Evolutionary conservation across 2,797 vertebrate species (phyloP).

Genomic region (Acanthurus lineatus): DNA sequence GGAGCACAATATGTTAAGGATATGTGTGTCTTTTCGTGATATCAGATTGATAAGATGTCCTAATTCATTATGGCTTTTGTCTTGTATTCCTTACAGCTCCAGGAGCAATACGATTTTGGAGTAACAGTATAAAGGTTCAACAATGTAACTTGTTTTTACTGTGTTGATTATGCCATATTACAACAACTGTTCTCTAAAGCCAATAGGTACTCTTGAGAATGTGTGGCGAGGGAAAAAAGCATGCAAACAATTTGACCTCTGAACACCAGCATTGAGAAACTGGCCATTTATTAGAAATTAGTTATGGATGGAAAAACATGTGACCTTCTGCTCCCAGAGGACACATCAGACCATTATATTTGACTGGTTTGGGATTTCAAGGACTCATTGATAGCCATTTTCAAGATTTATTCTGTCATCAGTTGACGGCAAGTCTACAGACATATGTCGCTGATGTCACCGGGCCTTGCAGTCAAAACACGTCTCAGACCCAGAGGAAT

Average conservation of each 20-base stretch:
- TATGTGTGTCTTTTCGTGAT: no score
- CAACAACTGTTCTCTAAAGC: constrained; percentile 5
- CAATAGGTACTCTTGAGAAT: constrained; percentile 25
- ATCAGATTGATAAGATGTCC: not conserved
- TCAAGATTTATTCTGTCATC: constrained; percentile 82
- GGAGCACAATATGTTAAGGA: no score
- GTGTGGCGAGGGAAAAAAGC: constrained; percentile 48
- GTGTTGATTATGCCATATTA: not conserved
- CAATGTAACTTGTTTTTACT: not conserved
- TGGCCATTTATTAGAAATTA: constrained; percentile 82
- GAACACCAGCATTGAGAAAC: constrained; percentile 65
- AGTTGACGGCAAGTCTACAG: constrained; percentile 66
- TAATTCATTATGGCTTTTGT: not conserved
- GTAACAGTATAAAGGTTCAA: not conserved
- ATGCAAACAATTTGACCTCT: constrained; percentile 82
- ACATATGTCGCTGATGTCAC: constrained; percentile 68
- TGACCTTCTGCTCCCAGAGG: constrained; percentile 76
- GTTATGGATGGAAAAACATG: constrained; percentile 77
- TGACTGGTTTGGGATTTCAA: constrained; percentile 79
- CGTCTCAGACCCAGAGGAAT: constrained; percentile 46
- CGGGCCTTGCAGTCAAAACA: constrained; percentile 68
- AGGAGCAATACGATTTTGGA: not conserved
- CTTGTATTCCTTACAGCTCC: not conserved
- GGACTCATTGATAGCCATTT: constrained; percentile 70
- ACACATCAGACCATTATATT: constrained; percentile 74